Base-by-base conservation (phyloP, 2,888 invertebrate species). In the Chironomus tentans region DNA sequence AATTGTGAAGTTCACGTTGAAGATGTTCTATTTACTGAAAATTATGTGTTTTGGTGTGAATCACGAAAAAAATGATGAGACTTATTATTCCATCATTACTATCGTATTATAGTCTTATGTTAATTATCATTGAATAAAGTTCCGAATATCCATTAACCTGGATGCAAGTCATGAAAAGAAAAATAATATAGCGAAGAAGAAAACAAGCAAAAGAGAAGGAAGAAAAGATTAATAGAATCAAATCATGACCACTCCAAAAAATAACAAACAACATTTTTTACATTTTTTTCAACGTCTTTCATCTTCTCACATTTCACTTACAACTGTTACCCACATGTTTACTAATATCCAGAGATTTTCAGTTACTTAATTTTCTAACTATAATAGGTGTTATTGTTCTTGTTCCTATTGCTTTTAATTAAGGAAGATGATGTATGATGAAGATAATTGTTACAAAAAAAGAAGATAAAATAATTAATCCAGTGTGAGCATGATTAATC, bases 81-180 rank as follows among this genome's bases (percentile, higher is more conserved):
- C 65, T 65, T 65, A 65, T 65, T 65, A 65, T 65, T 65, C 24
- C 21, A 21, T 65, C 65, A 21, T 65, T 65, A 65, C 21, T 56
- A 24, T 65, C 46, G 56, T 61, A 72, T 72, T 72, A 62, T 72
- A 28, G n/a, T n/a, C 72, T 72, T 50, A n/a, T 70, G 70, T 70
- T 72, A 72, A 72, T 72, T 72, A 72, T 62, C 50, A 62, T 38
- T 56, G 13, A 72, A 72, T 61, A 50, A 62, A 72, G 50, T 72
- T 72, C 72, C 61, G 38, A 61, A 72, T 62, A 21, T 18, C 72
- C 61, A 72, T 72, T 72, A 72, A 72, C 72, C 72, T 62, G 47
- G 50, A 70, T 70, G 18, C 46, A 50, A 56, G 18, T 21, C 65
- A 24, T 21, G 65, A 65, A 22, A 4, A 15, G 24, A 65, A 65